phyloP scores from a whole-genome alignment of 2,113 vertebrate genomes.

The Rhinoderma darwinii region DNA sequence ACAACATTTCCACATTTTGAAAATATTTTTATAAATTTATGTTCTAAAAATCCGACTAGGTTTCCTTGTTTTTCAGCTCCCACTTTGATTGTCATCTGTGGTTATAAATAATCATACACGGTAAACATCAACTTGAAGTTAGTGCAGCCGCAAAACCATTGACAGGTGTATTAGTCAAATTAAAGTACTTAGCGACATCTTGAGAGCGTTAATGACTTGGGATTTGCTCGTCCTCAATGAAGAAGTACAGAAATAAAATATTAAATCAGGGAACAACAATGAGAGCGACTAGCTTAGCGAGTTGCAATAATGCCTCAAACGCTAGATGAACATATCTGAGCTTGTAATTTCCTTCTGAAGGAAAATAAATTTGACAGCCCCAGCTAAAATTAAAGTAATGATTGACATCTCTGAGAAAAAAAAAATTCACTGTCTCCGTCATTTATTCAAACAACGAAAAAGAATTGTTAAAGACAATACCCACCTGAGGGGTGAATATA shows the following conservation, averaged over 20 bases:
- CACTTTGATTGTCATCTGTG: constrained; percentile 41
- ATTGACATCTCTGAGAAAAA: constrained; percentile 43
- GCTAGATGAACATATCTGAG: constrained; percentile 38
- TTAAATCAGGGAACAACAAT: constrained; percentile 49
- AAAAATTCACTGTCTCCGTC: constrained; percentile 23
- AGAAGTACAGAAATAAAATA: constrained; percentile 53
- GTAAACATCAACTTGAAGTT: constrained; percentile 51
- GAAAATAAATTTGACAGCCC: constrained; percentile 49
- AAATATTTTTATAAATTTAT: neutral
- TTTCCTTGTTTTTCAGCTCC: neutral
- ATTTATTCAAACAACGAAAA: constrained; percentile 9
- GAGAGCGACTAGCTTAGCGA: constrained; percentile 21
- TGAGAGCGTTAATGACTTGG: constrained; percentile 54
- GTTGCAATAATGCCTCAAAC: constrained; percentile 41
- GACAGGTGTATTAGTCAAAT: constrained; percentile 58
- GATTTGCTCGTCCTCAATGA: constrained; percentile 42
- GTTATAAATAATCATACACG: constrained; percentile 41
- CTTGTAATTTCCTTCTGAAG: constrained; percentile 53
- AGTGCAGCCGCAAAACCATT: constrained; percentile 40
- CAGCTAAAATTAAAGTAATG: constrained; percentile 52
- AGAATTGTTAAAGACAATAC: neutral
- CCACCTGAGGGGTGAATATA: neutral
- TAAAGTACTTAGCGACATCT: constrained; percentile 53
- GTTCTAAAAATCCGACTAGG: neutral
- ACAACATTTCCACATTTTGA: neutral